phyloP scores from a whole-genome alignment of 2,888 invertebrate genomes.

The Muscina levida region DNA sequence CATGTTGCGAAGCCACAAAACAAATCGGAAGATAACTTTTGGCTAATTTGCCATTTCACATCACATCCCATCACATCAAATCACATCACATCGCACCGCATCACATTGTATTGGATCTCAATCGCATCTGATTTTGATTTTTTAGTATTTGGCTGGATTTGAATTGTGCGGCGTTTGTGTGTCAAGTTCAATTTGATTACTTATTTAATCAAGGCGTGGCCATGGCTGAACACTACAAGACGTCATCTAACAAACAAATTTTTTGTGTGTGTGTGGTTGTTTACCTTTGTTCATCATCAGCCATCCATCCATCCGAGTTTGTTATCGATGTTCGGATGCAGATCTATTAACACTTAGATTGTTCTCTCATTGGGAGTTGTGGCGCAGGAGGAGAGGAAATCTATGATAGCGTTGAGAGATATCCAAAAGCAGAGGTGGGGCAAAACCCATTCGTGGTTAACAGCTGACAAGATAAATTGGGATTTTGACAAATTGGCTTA shows the following conservation, averaged over 20 bases:
- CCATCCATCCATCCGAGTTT: background rate
- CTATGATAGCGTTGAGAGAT: too few relatives aligned
- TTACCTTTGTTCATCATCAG: too few relatives aligned
- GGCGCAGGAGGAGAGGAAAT: too few relatives aligned
- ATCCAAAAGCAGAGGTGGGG: too few relatives aligned
- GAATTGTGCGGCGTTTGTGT: slow-evolving; percentile 50
- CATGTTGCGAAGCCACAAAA: background rate
- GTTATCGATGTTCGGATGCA: background rate
- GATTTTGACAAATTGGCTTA: too few relatives aligned
- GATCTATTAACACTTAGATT: too few relatives aligned
- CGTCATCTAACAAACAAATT: background rate
- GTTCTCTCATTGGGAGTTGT: too few relatives aligned
- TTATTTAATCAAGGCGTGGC: slow-evolving; percentile 59
- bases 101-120: too few relatives aligned
- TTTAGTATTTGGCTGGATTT: slow-evolving; percentile 17
- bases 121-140: background rate
- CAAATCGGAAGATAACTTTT: slow-evolving; percentile 24
- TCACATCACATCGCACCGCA: background rate
- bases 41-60: slow-evolving; percentile 20
- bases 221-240: slow-evolving; percentile 3
- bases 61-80: background rate
- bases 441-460: too few relatives aligned
- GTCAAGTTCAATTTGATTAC: slow-evolving; percentile 65
- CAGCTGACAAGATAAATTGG: too few relatives aligned
- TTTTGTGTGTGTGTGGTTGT: too few relatives aligned